Evolutionary conservation across 2,888 invertebrate genomes (phyloP), one percentile per base, ranked within the genome.

Genomic region (Ceramica pisi): DNA sequence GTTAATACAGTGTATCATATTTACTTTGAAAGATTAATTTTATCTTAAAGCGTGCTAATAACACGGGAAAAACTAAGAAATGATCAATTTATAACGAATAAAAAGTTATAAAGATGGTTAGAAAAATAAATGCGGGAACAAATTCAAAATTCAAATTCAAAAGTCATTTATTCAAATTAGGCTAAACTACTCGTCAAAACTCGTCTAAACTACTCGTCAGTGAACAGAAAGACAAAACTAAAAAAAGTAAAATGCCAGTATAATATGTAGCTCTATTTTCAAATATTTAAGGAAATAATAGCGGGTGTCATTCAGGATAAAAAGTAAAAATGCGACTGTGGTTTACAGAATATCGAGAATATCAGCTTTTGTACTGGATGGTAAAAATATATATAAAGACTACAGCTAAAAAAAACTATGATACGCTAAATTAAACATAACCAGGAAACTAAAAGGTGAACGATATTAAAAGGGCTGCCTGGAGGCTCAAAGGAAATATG

Each of bases 401-500:
- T 62, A 50, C 38, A 59, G 66, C 48, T 61, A 38, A 53, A 78
- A 71, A 71, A 73, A 69, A 69, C 72, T 51, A 74, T 41, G 41
- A 41, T 53, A 81, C 82, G 83, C 79, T 68, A 83, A 83, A 85
- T 85, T 84, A 81, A 86, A 85, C 81, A 82, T 81, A 76, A 80
- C 77, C 73, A 83, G 76, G 75, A 82, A 83, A 85, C 82, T 84
- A 82, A 86, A 86, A 83, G 77, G 80, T 81, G 81, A 82, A 82
- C 84, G 82, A 86, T 86, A 89, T 83, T 87, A 86, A 88, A 88
- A 88, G 85, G 85, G 85, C 83, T 86, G 77, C 83, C 87, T 83
- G 84, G 83, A 81, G 82, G 79, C 72, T 89, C 86, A 91, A 89
- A 88, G 89, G 87, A 90, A 90, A 90, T 88, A 89, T 89, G 86